Base-by-base conservation (phyloP, 2,888 invertebrate species). In the Eupithecia centaureata region DNA sequence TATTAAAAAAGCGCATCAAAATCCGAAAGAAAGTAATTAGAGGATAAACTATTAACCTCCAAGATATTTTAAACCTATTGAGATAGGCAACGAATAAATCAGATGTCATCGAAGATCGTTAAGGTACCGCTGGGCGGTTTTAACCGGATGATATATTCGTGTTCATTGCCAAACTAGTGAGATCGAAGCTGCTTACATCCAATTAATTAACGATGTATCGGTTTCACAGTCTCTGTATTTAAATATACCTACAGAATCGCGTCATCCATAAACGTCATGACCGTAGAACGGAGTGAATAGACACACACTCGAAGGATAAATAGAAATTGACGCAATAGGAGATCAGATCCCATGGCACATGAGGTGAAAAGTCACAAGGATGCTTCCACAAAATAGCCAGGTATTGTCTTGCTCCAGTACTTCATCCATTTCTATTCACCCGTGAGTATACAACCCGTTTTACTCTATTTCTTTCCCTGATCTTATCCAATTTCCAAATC, bases 171-270 rank as follows among this genome's bases (percentile, higher is more conserved):
- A 62, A 72, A 68, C 30, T 64, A 65, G 67, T 71, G 68, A n/a
- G n/a, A 75, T 73, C 70, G 68, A 63, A 71, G 73, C 51, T 51
- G 4, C 71, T 82, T 42, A 18, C 42, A 42, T 42, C 42, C 18
- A 42, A 80, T 83, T 84, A 82, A 82, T 80, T 76, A 77, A 72
- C 74, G 70, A 77, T 81, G 76, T 77, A 83, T 77, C 74, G 76
- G 76, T 82, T 5, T 2, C 25, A 15, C 27, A 25, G 4, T 13
- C 25, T 0, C 18, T 35, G 35, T 13, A 5, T 27, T 52, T 52
- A 27, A 27, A 52, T 79, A n/a, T n/a, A n/a, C n/a, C n/a, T n/a
- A n/a, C n/a, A 83, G 87, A 88, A 87, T 80, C 75, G 73, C 27
- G 27, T 12, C 47, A 47, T 8, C 22, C n/a, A 38, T 5, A 8